Evolutionary conservation across 1,140 invertebrate species (phyloP).

Genomic region (Adoxophyes honmai): DNA sequence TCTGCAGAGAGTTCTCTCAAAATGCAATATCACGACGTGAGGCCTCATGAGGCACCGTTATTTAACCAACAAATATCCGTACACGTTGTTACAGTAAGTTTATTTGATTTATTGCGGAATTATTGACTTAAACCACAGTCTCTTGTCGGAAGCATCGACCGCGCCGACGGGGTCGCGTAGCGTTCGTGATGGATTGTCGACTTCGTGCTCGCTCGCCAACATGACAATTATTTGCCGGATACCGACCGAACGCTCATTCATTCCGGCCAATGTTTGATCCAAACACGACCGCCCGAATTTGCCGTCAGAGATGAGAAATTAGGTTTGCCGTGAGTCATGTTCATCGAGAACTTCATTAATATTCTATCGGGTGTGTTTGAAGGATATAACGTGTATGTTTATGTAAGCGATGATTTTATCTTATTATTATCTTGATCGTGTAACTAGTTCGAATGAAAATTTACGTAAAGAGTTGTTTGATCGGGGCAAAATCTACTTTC

Average conservation of each 20-base stretch:
- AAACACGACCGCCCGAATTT: not conserved
- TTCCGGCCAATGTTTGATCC: conserved; percentile 13
- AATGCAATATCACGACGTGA: not conserved
- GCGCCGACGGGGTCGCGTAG: conserved; percentile 18
- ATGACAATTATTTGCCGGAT: not conserved
- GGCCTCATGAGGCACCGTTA: no score
- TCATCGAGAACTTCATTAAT: no score
- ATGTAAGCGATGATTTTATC: no score
- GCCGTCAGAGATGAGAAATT: conserved; percentile 18
- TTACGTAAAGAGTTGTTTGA: no score
- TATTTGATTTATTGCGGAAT: conserved; percentile 21
- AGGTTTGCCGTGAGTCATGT: conserved; percentile 21
- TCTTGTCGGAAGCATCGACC: conserved; percentile 27
- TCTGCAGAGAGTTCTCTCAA: no score
- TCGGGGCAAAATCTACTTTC: not conserved
- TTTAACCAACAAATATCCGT: conserved; percentile 17
- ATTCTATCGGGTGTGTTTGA: no score
- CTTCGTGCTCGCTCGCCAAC: conserved; percentile 3
- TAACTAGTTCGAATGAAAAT: no score
- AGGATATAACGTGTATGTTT: no score
- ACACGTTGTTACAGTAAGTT: conserved; percentile 26
- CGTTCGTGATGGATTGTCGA: conserved; percentile 19
- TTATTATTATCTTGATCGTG: no score
- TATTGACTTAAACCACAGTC: conserved; percentile 18
- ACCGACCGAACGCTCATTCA: not conserved